Conservation (phyloP, 2,113 vertebrate species). For the Speoplatyrhinus poulsoni region DNA sequence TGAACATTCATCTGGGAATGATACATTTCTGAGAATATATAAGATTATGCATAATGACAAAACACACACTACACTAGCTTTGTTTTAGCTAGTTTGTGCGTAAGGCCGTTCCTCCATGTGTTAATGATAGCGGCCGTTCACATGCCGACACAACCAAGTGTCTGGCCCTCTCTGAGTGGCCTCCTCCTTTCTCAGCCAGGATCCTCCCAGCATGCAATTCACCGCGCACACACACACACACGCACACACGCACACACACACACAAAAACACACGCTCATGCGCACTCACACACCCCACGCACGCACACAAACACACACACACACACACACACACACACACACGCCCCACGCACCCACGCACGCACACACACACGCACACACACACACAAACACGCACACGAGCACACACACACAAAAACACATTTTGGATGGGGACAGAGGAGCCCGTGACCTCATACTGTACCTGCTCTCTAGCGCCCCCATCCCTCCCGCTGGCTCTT, state of each 20-base stretch:
- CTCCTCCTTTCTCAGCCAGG: constrained; percentile 62
- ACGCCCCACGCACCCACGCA: constrained; percentile 36
- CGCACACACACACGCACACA: background rate
- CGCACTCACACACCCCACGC: constrained; percentile 45
- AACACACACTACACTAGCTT: constrained; percentile 19
- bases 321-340: constrained; percentile 47
- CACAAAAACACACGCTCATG: constrained; percentile 46
- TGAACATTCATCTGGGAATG: constrained; percentile 26
- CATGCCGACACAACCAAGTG: constrained; percentile 9
- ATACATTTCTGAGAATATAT: constrained; percentile 35
- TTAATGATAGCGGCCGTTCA: constrained; percentile 24
- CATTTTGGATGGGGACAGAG: constrained; percentile 59
- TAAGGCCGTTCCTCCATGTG: constrained; percentile 46
- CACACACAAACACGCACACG: constrained; percentile 29
- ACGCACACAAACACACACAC: constrained; percentile 48
- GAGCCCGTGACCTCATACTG: constrained; percentile 67
- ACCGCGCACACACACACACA: constrained; percentile 3
- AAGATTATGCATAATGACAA: constrained; percentile 35
- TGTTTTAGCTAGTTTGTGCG: constrained; percentile 15
- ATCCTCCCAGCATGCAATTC: constrained; percentile 49
- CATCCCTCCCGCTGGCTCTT: constrained; percentile 42
- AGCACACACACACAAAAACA: constrained; percentile 34
- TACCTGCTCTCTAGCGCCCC: constrained; percentile 67
- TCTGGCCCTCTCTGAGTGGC: constrained; percentile 50
- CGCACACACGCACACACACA: background rate